A percentile compares a stretch with the other conserved stretches of the same genome.
These are phyloP conservation scores for Eledone cirrhosa DNA, from an alignment of 2,888 invertebrate species.

Conservation along the genomic window DNA sequence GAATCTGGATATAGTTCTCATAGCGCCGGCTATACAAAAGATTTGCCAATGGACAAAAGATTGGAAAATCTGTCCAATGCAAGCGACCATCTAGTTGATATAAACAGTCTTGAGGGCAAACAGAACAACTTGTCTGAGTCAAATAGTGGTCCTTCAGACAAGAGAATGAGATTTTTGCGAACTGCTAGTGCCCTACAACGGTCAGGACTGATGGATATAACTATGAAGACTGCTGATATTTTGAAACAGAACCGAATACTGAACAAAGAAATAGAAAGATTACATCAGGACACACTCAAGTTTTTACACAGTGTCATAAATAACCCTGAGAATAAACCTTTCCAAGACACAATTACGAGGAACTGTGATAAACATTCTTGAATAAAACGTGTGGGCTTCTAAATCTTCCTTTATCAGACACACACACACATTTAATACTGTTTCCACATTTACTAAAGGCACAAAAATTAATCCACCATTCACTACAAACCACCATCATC, in stretches of 20 bases:
- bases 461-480: too few species aligned
- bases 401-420: too few species aligned
- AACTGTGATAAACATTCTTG: conserved; percentile 5
- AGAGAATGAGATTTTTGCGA: conserved; percentile 45
- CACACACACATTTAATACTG: too few species aligned
- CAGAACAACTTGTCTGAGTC: neutral
- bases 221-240: conserved; percentile 74
- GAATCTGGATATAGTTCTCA: conserved; percentile 23
- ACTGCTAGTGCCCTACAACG: conserved; percentile 49
- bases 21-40: neutral
- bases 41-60: neutral
- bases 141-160: conserved; percentile 30
- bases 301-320: conserved; percentile 73
- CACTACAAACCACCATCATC: too few species aligned
- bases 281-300: conserved; percentile 74
- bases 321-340: conserved; percentile 65
- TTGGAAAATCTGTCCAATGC: neutral
- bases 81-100: neutral
- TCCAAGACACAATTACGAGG: conserved; percentile 3
- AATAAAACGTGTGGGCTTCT: neutral
- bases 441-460: too few species aligned
- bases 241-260: conserved; percentile 74
- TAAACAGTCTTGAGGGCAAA: neutral
- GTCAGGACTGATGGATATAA: conserved; percentile 72
- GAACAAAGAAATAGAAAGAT: conserved; percentile 72